Evolutionary conservation across 1,140 invertebrate genomes (phyloP).

Genomic region (Prorops nasuta): DNA sequence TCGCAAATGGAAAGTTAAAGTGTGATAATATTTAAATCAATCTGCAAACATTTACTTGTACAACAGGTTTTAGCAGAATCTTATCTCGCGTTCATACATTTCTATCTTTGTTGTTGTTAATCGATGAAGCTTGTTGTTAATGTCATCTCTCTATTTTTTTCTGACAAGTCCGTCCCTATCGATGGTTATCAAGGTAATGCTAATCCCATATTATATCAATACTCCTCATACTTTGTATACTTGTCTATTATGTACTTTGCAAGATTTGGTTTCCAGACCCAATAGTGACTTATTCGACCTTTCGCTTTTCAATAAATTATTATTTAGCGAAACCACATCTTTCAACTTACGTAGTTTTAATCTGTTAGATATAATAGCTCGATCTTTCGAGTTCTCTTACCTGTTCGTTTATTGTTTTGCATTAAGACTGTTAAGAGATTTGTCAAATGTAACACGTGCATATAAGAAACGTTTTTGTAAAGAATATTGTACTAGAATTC

Average conservation of each 20-base stretch:
- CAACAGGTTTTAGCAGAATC: no score
- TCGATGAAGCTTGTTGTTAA: conserved; percentile 57
- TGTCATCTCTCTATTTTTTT: conserved; percentile 58
- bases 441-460: no score
- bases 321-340: conserved; percentile 34
- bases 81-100: conserved; percentile 28
- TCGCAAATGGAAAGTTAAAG: no score
- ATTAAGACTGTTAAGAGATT: no score
- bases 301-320: background rate
- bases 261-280: conserved; percentile 37
- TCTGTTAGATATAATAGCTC: conserved; percentile 40
- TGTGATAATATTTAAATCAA: no score
- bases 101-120: conserved; percentile 50
- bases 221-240: conserved; percentile 51
- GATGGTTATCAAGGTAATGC: conserved; percentile 58
- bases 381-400: conserved; percentile 33
- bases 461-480: no score
- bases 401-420: conserved; percentile 26
- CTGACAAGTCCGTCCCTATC: conserved; percentile 57
- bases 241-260: conserved; percentile 44
- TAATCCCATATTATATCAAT: conserved; percentile 58
- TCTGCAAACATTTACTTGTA: conserved; percentile 38
- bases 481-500: no score
- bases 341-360: conserved; percentile 41
- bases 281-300: background rate